Evolutionary conservation across 2,888 invertebrate genomes (phyloP).

Genomic region (Ennomos quercinarius): DNA sequence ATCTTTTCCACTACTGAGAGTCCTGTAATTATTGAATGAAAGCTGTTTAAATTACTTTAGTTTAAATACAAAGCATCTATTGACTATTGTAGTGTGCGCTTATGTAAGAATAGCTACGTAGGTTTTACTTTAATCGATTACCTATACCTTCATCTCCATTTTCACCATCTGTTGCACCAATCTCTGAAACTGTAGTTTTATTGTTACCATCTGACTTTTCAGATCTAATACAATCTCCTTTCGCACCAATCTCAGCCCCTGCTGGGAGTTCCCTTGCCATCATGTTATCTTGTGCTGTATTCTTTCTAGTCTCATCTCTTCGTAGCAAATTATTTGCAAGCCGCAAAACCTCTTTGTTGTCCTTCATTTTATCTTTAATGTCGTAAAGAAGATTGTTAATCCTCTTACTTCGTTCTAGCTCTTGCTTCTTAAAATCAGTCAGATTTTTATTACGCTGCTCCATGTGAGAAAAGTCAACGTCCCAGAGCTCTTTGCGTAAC

Average conservation of each 20-base stretch:
- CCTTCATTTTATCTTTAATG: slow-evolving; percentile 78
- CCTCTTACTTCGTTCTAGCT: slow-evolving; percentile 62
- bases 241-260: slow-evolving; percentile 49
- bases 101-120: not conserved
- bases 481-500: slow-evolving; percentile 63
- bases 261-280: slow-evolving; percentile 46
- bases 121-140: not conserved
- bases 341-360: slow-evolving; percentile 72
- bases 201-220: slow-evolving; percentile 12
- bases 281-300: slow-evolving; percentile 40
- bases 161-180: slow-evolving; percentile 13
- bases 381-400: slow-evolving; percentile 69
- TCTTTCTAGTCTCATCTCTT: slow-evolving; percentile 63
- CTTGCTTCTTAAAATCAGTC: slow-evolving; percentile 54
- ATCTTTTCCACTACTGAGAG: slow-evolving; percentile 40
- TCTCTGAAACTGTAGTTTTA: not conserved
- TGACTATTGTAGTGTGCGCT: not conserved
- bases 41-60: too few relatives aligned
- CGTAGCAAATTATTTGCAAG: slow-evolving; percentile 70
- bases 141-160: slow-evolving; percentile 11
- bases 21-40: slow-evolving; percentile 15
- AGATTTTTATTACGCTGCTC: slow-evolving; percentile 53
- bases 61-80: too few relatives aligned
- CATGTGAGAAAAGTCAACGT: slow-evolving; percentile 54
- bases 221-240: slow-evolving; percentile 58